Evolutionary conservation across 2,113 vertebrate species (phyloP).

Genomic region (Cynocephalus volans): DNA sequence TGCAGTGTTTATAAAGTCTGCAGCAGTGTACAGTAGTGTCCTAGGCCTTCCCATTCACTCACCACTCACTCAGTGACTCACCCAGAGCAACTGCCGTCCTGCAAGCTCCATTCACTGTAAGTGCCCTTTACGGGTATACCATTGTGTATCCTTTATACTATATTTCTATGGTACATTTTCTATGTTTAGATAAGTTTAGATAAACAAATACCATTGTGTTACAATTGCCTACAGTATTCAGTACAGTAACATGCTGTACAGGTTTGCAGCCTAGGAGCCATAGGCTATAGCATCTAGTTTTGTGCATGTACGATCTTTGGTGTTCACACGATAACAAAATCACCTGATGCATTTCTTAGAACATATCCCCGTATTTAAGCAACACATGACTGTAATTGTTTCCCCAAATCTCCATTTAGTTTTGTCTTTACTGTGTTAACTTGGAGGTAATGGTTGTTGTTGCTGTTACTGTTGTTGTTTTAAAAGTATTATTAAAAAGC

Average conservation of each 20-base stretch:
- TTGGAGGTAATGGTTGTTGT: neutral
- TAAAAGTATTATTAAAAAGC: conserved; percentile 4
- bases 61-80: neutral
- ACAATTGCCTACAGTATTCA: neutral
- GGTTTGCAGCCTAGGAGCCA: neutral
- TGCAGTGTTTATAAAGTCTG: neutral
- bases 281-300: neutral
- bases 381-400: neutral
- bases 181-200: neutral
- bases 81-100: neutral
- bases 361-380: neutral
- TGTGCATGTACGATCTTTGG: neutral
- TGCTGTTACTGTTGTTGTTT: neutral
- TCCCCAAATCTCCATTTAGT: neutral
- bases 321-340: neutral
- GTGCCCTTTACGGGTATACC: neutral
- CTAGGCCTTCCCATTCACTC: neutral
- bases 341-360: neutral
- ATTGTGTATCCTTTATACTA: neutral
- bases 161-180: neutral
- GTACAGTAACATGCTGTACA: neutral
- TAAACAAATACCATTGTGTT: neutral
- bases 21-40: neutral
- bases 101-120: neutral
- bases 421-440: neutral